Conservation (phyloP, 2,113 vertebrate genomes). For the Gopherus evgoodei region DNA sequence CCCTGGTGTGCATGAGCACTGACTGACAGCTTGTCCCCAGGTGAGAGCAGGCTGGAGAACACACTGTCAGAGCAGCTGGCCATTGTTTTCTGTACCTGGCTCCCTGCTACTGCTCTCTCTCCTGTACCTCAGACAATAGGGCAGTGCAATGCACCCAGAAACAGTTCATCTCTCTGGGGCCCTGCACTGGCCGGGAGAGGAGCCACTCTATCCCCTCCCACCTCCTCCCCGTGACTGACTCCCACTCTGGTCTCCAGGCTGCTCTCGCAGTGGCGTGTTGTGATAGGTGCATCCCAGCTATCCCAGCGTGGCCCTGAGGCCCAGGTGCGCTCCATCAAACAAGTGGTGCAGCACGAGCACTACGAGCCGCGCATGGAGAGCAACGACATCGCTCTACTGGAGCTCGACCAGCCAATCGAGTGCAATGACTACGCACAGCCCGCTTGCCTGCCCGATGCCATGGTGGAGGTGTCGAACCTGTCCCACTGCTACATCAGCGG, state of each 20-base stretch:
- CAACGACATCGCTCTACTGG: background rate
- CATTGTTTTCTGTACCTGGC: background rate
- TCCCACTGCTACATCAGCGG: slow-evolving; percentile 16
- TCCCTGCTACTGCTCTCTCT: background rate
- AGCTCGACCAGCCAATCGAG: background rate
- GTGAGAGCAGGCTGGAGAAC: background rate
- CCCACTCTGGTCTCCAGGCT: background rate
- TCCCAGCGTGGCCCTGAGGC: slow-evolving; percentile 17
- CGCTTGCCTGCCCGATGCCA: background rate
- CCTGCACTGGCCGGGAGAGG: background rate
- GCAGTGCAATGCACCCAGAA: background rate
- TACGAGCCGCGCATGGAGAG: background rate
- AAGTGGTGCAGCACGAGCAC: background rate
- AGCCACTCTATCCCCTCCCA: background rate
- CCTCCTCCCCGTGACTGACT: background rate
- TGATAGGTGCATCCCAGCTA: slow-evolving; percentile 50
- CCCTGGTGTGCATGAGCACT: background rate
- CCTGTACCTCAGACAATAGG: background rate
- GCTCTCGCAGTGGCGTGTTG: slow-evolving; percentile 62
- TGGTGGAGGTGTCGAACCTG: background rate
- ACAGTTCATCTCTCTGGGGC: background rate
- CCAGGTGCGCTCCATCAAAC: background rate
- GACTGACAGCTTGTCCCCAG: background rate
- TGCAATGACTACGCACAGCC: slow-evolving; percentile 18
- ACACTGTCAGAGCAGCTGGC: background rate